These are phyloP conservation scores for Trichonephila clavata DNA, from an alignment of 1,140 invertebrate genomes.

Conservation along the genomic window DNA sequence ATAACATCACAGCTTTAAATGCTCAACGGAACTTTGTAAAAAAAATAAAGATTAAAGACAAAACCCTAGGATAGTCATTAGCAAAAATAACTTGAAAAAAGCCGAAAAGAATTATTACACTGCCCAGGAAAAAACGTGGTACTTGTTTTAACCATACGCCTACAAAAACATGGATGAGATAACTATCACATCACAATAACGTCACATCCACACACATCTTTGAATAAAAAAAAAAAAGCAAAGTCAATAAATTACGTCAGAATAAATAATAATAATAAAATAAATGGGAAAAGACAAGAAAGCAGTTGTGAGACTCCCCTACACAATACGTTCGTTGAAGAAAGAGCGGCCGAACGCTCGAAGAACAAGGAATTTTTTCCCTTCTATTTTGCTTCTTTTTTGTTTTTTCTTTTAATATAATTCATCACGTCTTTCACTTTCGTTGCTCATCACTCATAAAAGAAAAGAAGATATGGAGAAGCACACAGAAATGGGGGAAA, in stretches of 20 bases:
- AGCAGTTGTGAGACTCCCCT: background rate
- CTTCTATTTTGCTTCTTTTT: no score
- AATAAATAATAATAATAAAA: background rate
- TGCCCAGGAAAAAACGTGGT: background rate
- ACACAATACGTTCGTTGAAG: conserved; percentile 17
- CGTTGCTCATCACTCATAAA: conserved; percentile 56
- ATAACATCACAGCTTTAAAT: no score
- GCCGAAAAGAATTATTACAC: background rate
- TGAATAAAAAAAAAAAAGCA: background rate
- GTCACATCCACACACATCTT: background rate
- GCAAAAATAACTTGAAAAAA: background rate
- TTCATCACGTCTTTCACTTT: conserved; percentile 69
- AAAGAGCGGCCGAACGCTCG: background rate
- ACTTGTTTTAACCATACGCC: conserved; percentile 20
- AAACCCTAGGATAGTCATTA: background rate
- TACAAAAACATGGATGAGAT: background rate
- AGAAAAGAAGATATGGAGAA: background rate
- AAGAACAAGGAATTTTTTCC: background rate
- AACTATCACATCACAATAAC: conserved; percentile 34
- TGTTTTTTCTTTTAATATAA: background rate
- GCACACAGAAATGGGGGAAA: conserved; percentile 2
- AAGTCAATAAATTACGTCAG: conserved; percentile 42
- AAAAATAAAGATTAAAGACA: background rate
- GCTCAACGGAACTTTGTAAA: background rate
- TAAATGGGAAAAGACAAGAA: background rate